These are phyloP conservation scores for Bradypodion pumilum DNA, from an alignment of 2,797 vertebrate species.

Conservation along the genomic window DNA sequence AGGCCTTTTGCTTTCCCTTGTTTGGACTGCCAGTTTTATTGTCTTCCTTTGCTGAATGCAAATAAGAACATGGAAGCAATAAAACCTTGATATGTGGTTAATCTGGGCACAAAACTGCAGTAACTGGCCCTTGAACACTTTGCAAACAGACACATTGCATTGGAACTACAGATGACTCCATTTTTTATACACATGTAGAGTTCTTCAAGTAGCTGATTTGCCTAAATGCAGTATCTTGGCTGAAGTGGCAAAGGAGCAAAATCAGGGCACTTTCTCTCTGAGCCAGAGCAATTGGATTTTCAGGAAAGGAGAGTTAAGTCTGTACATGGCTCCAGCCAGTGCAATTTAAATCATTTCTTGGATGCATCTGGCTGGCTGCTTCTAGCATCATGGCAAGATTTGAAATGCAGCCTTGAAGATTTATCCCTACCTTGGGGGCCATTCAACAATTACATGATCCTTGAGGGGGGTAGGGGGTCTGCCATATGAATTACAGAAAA, in stretches of 20 bases:
- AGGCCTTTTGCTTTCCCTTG: constrained; percentile 32
- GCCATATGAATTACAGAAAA: too few relatives aligned
- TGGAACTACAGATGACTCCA: constrained; percentile 10
- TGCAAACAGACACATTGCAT: constrained; percentile 24
- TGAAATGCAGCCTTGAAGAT: constrained; percentile 6
- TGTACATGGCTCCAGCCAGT: not conserved
- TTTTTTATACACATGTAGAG: constrained; percentile 21
- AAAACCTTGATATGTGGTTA: constrained; percentile 48
- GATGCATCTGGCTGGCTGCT: not conserved
- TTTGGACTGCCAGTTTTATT: constrained; percentile 28
- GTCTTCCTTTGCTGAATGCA: constrained; percentile 31
- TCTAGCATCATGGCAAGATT: not conserved
- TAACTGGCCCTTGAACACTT: constrained; percentile 52
- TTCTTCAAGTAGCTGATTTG: not conserved
- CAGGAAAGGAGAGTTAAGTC: not conserved
- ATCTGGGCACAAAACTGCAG: constrained; percentile 5
- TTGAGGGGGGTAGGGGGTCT: too few relatives aligned
- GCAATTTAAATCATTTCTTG: not conserved
- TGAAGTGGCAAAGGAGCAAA: not conserved
- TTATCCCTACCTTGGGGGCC: constrained; percentile 10
- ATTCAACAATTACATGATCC: too few relatives aligned
- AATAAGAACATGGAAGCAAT: constrained; percentile 59
- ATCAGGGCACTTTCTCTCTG: constrained; percentile 3
- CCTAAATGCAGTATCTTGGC: not conserved
- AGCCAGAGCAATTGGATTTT: constrained; percentile 11